These are phyloP conservation scores for Silurus aristotelis DNA, from an alignment of 2,797 vertebrate genomes.

Conservation along the genomic window DNA sequence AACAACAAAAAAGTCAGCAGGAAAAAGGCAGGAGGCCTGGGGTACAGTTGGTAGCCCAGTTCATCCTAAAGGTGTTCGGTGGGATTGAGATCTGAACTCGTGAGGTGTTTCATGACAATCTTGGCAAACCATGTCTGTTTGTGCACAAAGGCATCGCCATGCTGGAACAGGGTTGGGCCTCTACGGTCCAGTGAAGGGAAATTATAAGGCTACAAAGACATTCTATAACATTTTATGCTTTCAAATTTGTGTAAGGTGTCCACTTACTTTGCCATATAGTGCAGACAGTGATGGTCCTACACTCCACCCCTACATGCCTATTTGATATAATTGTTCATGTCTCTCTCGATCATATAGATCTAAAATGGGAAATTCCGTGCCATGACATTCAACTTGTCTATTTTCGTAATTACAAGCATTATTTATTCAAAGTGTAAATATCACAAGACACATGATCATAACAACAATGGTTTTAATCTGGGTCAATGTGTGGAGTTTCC, in stretches of 20 bases:
- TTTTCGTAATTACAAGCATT: constrained; percentile 4
- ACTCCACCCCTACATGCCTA: not conserved
- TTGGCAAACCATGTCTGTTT: not conserved
- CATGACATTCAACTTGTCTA: constrained; percentile 21
- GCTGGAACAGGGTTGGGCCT: not conserved
- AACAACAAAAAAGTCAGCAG: not conserved
- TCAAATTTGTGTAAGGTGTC: too few species aligned
- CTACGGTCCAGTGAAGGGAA: not conserved
- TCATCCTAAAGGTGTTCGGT: not conserved
- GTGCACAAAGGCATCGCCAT: not conserved
- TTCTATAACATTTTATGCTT: not conserved
- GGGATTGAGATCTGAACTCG: not conserved
- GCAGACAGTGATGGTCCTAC: not conserved
- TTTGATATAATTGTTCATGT: not conserved
- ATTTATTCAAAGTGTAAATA: constrained; percentile 43
- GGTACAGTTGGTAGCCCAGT: too few species aligned
- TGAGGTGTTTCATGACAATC: not conserved
- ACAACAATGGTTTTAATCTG: constrained; percentile 35
- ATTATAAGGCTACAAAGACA: not conserved
- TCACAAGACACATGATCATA: constrained; percentile 27
- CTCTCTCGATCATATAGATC: not conserved
- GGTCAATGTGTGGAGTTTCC: constrained; percentile 28
- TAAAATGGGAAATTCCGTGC: not conserved
- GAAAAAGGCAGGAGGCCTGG: not conserved
- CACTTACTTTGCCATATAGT: not conserved